Conservation (phyloP, 1,140 invertebrate species). For the Sitophilus oryzae region DNA sequence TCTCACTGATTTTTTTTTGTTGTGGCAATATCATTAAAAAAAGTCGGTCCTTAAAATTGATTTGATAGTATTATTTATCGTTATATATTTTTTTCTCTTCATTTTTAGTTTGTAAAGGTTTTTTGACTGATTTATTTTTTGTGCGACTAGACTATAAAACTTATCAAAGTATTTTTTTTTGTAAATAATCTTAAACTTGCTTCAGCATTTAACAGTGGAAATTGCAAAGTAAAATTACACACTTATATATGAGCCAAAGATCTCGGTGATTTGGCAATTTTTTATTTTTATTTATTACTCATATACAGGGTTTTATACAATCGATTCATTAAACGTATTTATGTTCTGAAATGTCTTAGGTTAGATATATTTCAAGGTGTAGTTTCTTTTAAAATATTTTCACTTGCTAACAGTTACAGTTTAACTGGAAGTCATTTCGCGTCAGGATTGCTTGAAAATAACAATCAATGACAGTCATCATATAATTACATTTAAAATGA, state of each 20-base stretch:
- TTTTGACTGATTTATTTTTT: slow-evolving; percentile 9
- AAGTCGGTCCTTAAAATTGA: slow-evolving; percentile 15
- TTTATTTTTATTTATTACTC: slow-evolving; percentile 8
- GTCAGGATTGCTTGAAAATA: too few species aligned
- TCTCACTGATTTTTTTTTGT: background rate
- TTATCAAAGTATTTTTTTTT: slow-evolving; percentile 9
- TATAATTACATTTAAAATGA: too few species aligned
- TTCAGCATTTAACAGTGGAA: slow-evolving; percentile 16
- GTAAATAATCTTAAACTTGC: slow-evolving; percentile 14
- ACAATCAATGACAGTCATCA: too few species aligned
- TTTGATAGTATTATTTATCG: slow-evolving; percentile 14
- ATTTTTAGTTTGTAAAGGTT: slow-evolving; percentile 10
- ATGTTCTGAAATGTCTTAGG: too few species aligned
- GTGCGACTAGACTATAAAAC: slow-evolving; percentile 6
- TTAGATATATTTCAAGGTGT: too few species aligned
- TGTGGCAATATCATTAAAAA: slow-evolving; percentile 5
- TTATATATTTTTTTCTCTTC: background rate
- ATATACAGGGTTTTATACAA: too few species aligned
- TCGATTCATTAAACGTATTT: too few species aligned
- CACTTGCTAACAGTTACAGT: too few species aligned
- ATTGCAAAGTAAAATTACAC: too few species aligned
- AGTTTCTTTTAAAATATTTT: too few species aligned
- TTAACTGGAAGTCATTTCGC: too few species aligned
- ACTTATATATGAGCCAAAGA: slow-evolving; percentile 16
- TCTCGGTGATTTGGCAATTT: slow-evolving; percentile 16